Base-by-base conservation (phyloP, 2,113 vertebrate genomes). In the Gymnorhina tibicen region DNA sequence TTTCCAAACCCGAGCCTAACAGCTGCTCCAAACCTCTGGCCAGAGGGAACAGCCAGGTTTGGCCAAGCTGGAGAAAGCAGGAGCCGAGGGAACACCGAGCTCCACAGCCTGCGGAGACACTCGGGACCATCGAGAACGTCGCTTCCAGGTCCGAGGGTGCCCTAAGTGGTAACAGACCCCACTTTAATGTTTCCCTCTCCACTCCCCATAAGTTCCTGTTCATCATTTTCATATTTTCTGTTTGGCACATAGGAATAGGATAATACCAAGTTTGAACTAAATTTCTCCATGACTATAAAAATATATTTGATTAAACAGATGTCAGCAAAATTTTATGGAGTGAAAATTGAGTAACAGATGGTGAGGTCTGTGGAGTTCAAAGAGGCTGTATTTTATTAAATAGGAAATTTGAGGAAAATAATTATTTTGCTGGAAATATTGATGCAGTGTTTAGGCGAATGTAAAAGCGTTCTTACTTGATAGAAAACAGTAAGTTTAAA, bases 271-370 rank as follows among this genome's bases (percentile, higher is more conserved):
- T 89, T 56, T 81, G 93, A 89, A 94, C 72, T 53, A 52, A 78
- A 83, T 84, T 95, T 93, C 90, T 93, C 95, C 87, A 49, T 68
- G 79, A 49, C 88, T 84, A 63, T 94, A 94, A 96, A 95, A 94
- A 91, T 84, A 93, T 94, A 94, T 96, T 83, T 94, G 79, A 96
- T 95, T 93, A 96, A 96, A 96, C 96, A 96, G 96, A 96, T 96
- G 96, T 94, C 95, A 97, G 91, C 93, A 95, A 95, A 95, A 95
- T 97, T 96, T 95, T 92, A 96, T 96, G 90, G 93, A 93, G 95
- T 94, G 90, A 96, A 96, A 96, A 94, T 59, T 80, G 90, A 96
- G 88, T 86, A 95, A 92, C 96, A 97, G 96, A 96, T 97, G 96
- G 96, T 47, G 56, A 97, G 88, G 96, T 92, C 88, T 86, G 76